Evolutionary conservation across 1,140 invertebrate species (phyloP).

Genomic region (Lordiphosa collinella): DNA sequence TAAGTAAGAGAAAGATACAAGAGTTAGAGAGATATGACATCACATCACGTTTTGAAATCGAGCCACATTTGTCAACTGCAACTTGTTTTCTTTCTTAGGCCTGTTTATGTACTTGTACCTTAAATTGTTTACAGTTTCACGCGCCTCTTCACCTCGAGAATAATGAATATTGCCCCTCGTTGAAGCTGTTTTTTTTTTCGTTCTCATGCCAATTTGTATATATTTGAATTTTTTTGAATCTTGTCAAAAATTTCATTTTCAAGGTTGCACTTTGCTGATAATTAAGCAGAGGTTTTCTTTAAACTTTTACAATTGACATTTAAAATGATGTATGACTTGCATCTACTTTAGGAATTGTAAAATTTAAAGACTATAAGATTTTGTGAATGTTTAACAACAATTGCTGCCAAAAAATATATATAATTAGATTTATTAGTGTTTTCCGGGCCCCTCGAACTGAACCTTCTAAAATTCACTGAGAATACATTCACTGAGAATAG

Average conservation of each 20-base stretch:
- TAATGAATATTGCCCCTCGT: not conserved
- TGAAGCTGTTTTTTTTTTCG: not conserved
- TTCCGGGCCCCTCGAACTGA: too few species aligned
- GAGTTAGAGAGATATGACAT: slow-evolving; percentile 1
- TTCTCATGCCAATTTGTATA: slow-evolving; percentile 1
- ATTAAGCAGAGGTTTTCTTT: not conserved
- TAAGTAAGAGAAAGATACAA: not conserved
- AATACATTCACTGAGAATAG: too few species aligned
- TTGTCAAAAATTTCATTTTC: slow-evolving; percentile 31
- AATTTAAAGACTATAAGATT: too few species aligned
- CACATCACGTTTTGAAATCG: slow-evolving; percentile 18
- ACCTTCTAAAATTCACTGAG: too few species aligned
- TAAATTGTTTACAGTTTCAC: not conserved
- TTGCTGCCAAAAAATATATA: too few species aligned
- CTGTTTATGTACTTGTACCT: not conserved
- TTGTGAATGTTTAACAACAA: too few species aligned
- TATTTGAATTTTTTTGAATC: not conserved
- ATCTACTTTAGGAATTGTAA: too few species aligned
- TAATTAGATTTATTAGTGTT: too few species aligned
- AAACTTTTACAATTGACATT: too few species aligned
- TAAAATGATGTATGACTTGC: too few species aligned
- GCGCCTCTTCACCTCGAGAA: not conserved
- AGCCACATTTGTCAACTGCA: slow-evolving; percentile 3
- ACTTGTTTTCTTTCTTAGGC: not conserved
- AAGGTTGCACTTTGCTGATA: slow-evolving; percentile 18